Conservation (phyloP, 2,888 invertebrate species). For the Euspilapteryx auroguttella region DNA sequence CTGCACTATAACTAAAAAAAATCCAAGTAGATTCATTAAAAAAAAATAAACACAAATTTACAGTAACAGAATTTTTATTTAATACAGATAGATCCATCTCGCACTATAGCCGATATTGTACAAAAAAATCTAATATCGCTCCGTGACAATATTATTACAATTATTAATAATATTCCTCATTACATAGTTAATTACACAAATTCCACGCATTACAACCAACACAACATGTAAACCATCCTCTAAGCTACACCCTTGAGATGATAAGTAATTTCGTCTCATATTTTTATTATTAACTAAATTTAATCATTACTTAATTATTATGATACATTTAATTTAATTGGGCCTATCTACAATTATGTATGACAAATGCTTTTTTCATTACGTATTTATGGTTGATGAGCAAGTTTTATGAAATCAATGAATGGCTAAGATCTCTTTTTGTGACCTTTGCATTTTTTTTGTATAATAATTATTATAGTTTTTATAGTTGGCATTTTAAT, state of each 20-base stretch:
- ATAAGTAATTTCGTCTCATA: constrained; percentile 46
- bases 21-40: no score
- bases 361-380: constrained; percentile 49
- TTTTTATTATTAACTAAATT: constrained; percentile 23
- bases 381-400: constrained; percentile 49
- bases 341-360: constrained; percentile 57
- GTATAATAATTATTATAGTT: no score
- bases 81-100: constrained; percentile 55
- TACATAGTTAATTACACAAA: constrained; percentile 52
- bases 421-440: no score
- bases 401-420: constrained; percentile 31
- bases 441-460: no score
- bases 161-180: constrained; percentile 43
- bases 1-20: no score
- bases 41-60: constrained; percentile 29
- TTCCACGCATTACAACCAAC: constrained; percentile 56
- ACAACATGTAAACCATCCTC: constrained; percentile 48
- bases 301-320: constrained; percentile 36
- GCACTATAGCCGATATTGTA: constrained; percentile 58
- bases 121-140: constrained; percentile 55
- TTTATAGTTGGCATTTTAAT: no score
- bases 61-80: constrained; percentile 61
- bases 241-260: constrained; percentile 43
- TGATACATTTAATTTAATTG: constrained; percentile 44
- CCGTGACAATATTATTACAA: constrained; percentile 27